Conservation (phyloP, 2,888 invertebrate species). For the Plebejus argus region DNA sequence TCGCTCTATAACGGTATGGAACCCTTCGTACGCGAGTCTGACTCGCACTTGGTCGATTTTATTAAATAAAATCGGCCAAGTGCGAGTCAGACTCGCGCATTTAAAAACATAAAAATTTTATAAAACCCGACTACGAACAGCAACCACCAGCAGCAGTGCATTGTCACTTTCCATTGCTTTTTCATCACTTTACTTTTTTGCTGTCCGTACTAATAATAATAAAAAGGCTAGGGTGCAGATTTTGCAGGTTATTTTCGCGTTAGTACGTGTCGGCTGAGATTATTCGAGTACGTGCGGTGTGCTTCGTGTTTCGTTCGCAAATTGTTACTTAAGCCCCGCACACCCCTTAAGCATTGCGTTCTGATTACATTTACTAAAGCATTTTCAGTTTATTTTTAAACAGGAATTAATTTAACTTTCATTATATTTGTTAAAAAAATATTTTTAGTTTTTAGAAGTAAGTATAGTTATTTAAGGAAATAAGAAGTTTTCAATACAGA, state of each 20-base stretch:
- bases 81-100: too few relatives aligned
- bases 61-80: too few relatives aligned
- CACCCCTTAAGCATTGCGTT: conserved; percentile 4
- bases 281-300: conserved; percentile 30
- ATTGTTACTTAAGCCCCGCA: conserved; percentile 24
- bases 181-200: conserved; percentile 47
- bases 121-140: too few relatives aligned
- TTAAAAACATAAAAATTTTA: too few relatives aligned
- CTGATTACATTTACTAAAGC: conserved; percentile 9
- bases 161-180: not conserved
- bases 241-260: conserved; percentile 60
- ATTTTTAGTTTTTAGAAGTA: too few relatives aligned
- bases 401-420: not conserved
- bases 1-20: too few relatives aligned
- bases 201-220: conserved; percentile 61
- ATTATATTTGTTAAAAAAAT: too few relatives aligned
- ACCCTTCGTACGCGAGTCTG: too few relatives aligned
- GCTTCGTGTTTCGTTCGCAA: conserved; percentile 21
- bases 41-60: too few relatives aligned
- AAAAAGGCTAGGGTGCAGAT: conserved; percentile 73
- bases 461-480: too few relatives aligned
- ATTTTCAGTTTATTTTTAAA: not conserved
- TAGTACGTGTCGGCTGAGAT: conserved; percentile 32
- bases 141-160: too few relatives aligned
- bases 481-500: too few relatives aligned